phyloP scores from a whole-genome alignment of 2,797 vertebrate species.

The Pangasius djambal region DNA sequence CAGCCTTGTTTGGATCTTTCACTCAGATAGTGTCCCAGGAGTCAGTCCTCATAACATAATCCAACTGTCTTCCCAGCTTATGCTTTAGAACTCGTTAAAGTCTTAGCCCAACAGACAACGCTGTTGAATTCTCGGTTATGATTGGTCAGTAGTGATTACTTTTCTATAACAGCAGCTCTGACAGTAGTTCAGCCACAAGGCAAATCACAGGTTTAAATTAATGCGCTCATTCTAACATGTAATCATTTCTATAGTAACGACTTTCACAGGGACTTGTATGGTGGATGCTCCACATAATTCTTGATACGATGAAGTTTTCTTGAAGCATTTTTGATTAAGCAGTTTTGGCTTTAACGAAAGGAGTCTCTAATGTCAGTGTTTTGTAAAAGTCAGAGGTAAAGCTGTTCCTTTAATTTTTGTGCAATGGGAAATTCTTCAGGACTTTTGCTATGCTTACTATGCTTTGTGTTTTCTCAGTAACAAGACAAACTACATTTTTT shows the following conservation, averaged over 20 bases:
- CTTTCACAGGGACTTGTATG: not conserved
- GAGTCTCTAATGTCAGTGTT: not conserved
- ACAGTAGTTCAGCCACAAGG: not conserved
- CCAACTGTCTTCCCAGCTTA: slow-evolving; percentile 10
- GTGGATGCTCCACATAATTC: not conserved
- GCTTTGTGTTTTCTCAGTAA: not conserved
- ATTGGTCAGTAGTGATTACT: not conserved
- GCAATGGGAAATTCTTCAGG: not conserved
- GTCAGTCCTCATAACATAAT: not conserved
- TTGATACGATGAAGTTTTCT: not conserved
- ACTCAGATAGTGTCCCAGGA: slow-evolving; percentile 12
- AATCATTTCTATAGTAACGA: not conserved
- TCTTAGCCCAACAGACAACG: not conserved
- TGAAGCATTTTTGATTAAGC: not conserved
- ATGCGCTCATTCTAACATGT: not conserved
- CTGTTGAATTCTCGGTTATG: not conserved
- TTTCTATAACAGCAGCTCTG: not conserved
- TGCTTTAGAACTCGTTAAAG: slow-evolving; percentile 23
- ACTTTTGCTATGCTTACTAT: not conserved
- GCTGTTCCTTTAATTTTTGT: not conserved
- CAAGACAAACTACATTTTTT: not conserved
- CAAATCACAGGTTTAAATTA: not conserved
- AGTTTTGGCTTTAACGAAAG: not conserved
- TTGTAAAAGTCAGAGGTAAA: not conserved
- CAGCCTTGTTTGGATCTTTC: slow-evolving; percentile 39